phyloP scores from a whole-genome alignment of 2,888 invertebrate genomes.

The Mythimna lalbum region DNA sequence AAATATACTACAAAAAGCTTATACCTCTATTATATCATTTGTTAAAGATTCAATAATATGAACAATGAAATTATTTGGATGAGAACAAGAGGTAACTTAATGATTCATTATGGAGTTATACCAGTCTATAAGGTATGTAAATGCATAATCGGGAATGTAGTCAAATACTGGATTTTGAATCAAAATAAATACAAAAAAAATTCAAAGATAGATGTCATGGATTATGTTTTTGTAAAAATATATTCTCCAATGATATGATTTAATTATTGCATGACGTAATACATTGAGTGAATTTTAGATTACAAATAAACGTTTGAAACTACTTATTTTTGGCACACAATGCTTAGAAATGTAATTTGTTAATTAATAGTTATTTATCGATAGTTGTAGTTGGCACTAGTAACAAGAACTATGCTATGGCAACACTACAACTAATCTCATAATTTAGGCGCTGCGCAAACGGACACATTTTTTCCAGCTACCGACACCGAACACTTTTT shows the following conservation, averaged over 20 bases:
- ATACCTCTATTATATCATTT: slow-evolving; percentile 64
- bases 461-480: too few relatives aligned
- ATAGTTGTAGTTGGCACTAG: slow-evolving; percentile 43
- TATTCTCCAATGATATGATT: slow-evolving; percentile 66
- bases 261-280: slow-evolving; percentile 62
- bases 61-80: slow-evolving; percentile 60
- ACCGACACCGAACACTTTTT: too few relatives aligned
- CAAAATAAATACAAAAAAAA: slow-evolving; percentile 47
- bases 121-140: slow-evolving; percentile 62
- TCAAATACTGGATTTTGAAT: slow-evolving; percentile 58
- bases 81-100: slow-evolving; percentile 64
- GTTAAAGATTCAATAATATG: slow-evolving; percentile 64
- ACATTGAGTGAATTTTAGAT: slow-evolving; percentile 33
- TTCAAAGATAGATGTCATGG: slow-evolving; percentile 64
- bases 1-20: slow-evolving; percentile 81
- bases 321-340: slow-evolving; percentile 53
- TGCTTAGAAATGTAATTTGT: slow-evolving; percentile 20
- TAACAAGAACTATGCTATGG: slow-evolving; percentile 23
- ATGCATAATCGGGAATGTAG: slow-evolving; percentile 67
- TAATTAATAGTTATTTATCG: slow-evolving; percentile 8
- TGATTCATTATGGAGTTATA: slow-evolving; percentile 45
- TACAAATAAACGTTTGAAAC: slow-evolving; percentile 21
- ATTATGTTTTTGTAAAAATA: slow-evolving; percentile 58
- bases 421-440: slow-evolving; percentile 22
- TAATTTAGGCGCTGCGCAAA: not conserved